phyloP scores from a whole-genome alignment of 35 echinoderm and acorn worm species.

The Ophioderma brevispina region DNA sequence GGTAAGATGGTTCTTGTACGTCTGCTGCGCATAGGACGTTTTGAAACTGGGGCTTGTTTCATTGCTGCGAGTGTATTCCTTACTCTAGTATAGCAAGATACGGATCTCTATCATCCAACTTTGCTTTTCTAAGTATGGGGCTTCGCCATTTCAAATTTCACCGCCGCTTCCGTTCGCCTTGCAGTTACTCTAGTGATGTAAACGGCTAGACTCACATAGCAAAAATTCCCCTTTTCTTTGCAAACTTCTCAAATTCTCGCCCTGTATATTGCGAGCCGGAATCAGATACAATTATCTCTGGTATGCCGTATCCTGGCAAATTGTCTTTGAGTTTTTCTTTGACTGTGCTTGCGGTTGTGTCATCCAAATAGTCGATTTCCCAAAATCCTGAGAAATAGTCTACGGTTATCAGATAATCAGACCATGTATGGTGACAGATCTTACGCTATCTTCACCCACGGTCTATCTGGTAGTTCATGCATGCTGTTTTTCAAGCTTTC shows the following conservation, averaged over 20 bases:
- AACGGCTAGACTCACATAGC: background rate
- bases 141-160: background rate
- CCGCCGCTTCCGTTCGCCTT: background rate
- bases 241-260: background rate
- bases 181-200: background rate
- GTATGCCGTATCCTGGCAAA: slow-evolving; percentile 32
- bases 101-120: too few species aligned
- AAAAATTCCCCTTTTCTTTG: background rate
- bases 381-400: slow-evolving; percentile 46
- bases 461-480: slow-evolving; percentile 17
- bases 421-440: background rate
- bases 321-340: background rate
- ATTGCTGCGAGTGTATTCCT: background rate
- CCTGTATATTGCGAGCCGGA: background rate
- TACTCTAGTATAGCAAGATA: background rate
- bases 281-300: background rate
- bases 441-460: slow-evolving; percentile 14
- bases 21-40: background rate
- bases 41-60: background rate
- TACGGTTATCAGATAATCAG: slow-evolving; percentile 28
- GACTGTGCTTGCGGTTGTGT: background rate
- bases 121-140: background rate
- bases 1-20: background rate
- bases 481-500: slow-evolving; percentile 39
- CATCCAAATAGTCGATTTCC: slow-evolving; percentile 13